Evolutionary conservation across 1,140 invertebrate species (phyloP).

Genomic region (Tetramorium parvispinum): DNA sequence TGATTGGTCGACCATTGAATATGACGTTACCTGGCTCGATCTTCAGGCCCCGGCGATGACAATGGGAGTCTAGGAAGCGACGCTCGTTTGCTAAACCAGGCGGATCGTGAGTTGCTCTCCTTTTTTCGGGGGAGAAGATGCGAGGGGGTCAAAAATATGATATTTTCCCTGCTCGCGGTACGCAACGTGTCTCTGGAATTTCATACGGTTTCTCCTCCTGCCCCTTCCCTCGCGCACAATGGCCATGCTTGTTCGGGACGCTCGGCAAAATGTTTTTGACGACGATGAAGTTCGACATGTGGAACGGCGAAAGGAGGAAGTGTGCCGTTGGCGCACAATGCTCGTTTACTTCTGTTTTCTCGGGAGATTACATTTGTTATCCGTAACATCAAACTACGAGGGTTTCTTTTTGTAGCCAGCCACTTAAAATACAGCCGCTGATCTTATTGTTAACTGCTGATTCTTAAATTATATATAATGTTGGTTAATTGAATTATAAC

Average conservation of each 20-base stretch:
- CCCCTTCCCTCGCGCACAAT: conserved; percentile 48
- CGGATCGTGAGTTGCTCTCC: conserved; percentile 33
- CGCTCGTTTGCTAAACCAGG: conserved; percentile 60
- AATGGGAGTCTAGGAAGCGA: conserved; percentile 62
- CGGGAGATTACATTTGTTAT: conserved; percentile 46
- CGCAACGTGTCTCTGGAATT: conserved; percentile 72
- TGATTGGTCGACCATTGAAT: conserved; percentile 83
- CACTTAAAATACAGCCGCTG: background rate
- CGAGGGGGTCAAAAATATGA: conserved; percentile 69
- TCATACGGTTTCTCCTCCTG: conserved; percentile 40
- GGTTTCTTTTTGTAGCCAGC: background rate
- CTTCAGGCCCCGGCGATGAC: conserved; percentile 60
- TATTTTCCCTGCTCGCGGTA: conserved; percentile 70
- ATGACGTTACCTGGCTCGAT: conserved; percentile 82
- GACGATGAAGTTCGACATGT: conserved; percentile 65
- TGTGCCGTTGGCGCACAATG: conserved; percentile 35
- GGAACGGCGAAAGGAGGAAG: background rate
- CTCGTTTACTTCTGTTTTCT: conserved; percentile 42
- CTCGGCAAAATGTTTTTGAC: conserved; percentile 49
- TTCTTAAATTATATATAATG: background rate
- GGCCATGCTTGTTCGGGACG: conserved; percentile 3
- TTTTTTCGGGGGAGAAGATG: background rate
- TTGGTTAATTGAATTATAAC: background rate
- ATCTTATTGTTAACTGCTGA: background rate
- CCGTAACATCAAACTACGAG: background rate